Conservation (phyloP, 2,113 vertebrate species). For the Smithornis capensis region DNA sequence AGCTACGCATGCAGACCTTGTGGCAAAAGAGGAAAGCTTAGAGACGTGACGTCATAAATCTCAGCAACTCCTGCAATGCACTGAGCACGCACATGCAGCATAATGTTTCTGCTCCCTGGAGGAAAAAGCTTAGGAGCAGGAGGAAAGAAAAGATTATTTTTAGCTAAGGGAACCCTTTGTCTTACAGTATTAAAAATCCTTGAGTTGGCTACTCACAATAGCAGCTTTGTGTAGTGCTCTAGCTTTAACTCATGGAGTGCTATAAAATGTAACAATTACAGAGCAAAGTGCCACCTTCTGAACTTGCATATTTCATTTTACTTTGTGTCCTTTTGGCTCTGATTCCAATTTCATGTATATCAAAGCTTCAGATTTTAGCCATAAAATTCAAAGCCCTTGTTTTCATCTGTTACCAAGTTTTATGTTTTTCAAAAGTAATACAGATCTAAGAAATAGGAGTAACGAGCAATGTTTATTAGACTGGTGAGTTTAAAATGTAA, state of each 20-base stretch:
- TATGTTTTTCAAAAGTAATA: background rate
- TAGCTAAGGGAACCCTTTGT: slow-evolving; percentile 71
- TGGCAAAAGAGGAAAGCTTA: slow-evolving; percentile 33
- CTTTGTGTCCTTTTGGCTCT: background rate
- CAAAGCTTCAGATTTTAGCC: background rate
- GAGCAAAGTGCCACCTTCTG: background rate
- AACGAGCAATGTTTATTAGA: background rate
- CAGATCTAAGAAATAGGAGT: background rate
- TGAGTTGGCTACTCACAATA: slow-evolving; percentile 48
- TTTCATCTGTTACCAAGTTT: background rate
- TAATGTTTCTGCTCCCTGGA: slow-evolving; percentile 54
- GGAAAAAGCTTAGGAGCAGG: slow-evolving; percentile 48
- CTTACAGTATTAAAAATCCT: slow-evolving; percentile 54
- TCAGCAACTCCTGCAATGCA: slow-evolving; percentile 32
- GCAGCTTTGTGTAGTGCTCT: slow-evolving; percentile 31
- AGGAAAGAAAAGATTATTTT: slow-evolving; percentile 70
- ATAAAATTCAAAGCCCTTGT: background rate
- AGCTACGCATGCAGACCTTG: background rate
- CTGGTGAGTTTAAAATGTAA: background rate
- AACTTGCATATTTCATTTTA: background rate
- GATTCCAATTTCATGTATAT: background rate
- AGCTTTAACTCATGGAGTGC: slow-evolving; percentile 23
- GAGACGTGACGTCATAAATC: slow-evolving; percentile 59
- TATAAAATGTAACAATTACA: background rate
- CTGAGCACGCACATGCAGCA: background rate